A percentile compares a stretch with the other conserved stretches of the same genome.
These are phyloP conservation scores for Unio delphinus DNA, from an alignment of 2,888 invertebrate genomes.

Conservation along the genomic window DNA sequence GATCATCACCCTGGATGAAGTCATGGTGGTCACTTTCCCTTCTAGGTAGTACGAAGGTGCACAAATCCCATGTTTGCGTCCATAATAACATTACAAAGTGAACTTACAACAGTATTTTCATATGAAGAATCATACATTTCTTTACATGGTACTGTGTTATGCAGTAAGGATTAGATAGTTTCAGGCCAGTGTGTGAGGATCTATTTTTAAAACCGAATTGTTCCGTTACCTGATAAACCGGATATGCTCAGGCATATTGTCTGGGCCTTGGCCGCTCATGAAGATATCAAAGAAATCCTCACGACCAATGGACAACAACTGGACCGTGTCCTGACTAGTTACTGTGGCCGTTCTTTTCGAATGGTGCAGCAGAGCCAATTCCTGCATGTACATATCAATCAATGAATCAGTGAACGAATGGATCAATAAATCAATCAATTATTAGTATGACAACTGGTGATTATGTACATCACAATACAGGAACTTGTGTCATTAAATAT, in stretches of 20 bases:
- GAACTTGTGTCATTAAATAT: no score
- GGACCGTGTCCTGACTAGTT: slow-evolving; percentile 66
- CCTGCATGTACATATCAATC: slow-evolving; percentile 29
- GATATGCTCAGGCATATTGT: slow-evolving; percentile 66
- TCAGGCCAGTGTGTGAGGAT: no score
- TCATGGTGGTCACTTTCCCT: no score
- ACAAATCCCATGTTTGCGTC: no score
- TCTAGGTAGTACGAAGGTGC: no score
- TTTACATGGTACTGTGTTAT: no score
- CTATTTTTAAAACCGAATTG: neutral
- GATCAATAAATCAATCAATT: neutral
- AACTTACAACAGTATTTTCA: no score
- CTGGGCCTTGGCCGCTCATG: slow-evolving; percentile 57
- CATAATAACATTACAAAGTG: no score
- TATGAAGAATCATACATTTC: no score
- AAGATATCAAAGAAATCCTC: slow-evolving; percentile 69
- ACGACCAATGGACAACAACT: slow-evolving; percentile 65
- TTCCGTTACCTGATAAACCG: slow-evolving; percentile 54
- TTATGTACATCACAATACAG: no score
- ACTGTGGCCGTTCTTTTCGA: slow-evolving; percentile 67
- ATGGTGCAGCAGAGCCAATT: slow-evolving; percentile 64
- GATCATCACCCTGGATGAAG: no score
- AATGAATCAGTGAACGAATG: neutral
- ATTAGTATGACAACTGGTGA: neutral
- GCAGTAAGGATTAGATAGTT: no score